Conservation (phyloP, 2,888 invertebrate species). For the Chloromyia formosa region DNA sequence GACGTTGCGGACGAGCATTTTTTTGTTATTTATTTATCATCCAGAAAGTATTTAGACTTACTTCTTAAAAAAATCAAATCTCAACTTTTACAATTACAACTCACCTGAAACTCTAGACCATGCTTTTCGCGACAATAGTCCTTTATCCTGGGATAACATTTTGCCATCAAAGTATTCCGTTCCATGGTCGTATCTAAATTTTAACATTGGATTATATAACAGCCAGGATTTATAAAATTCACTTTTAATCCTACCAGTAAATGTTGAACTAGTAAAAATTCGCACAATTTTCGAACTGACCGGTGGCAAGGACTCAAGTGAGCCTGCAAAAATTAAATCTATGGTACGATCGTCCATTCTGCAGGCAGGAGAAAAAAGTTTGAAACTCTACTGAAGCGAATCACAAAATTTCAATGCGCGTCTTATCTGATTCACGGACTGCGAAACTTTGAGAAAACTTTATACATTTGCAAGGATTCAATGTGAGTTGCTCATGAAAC, state of each 20-base stretch:
- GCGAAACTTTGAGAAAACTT: constrained; percentile 6
- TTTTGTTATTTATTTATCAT: too few species aligned
- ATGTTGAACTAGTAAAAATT: constrained; percentile 98
- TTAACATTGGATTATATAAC: constrained; percentile 21
- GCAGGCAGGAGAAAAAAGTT: not conserved
- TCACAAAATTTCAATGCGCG: constrained; percentile 9
- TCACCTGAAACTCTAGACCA: constrained; percentile 96
- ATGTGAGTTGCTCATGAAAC: constrained; percentile 8
- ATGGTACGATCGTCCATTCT: constrained; percentile 89
- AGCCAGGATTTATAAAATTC: not conserved
- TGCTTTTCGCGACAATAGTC: constrained; percentile 97
- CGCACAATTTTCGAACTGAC: constrained; percentile 98
- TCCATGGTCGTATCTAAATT: constrained; percentile 93
- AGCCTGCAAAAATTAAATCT: constrained; percentile 89
- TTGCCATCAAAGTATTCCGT: constrained; percentile 96
- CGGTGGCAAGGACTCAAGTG: constrained; percentile 86
- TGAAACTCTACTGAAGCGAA: not conserved
- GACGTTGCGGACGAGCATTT: constrained; percentile 2
- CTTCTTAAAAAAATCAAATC: too few species aligned
- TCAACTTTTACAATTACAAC: constrained; percentile 15
- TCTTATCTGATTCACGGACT: constrained; percentile 19
- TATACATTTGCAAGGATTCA: not conserved
- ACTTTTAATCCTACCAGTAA: constrained; percentile 76
- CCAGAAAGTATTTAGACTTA: too few species aligned
- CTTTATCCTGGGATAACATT: constrained; percentile 95